Conservation (phyloP, 2,888 invertebrate genomes). For the Latrodectus hesperus region DNA sequence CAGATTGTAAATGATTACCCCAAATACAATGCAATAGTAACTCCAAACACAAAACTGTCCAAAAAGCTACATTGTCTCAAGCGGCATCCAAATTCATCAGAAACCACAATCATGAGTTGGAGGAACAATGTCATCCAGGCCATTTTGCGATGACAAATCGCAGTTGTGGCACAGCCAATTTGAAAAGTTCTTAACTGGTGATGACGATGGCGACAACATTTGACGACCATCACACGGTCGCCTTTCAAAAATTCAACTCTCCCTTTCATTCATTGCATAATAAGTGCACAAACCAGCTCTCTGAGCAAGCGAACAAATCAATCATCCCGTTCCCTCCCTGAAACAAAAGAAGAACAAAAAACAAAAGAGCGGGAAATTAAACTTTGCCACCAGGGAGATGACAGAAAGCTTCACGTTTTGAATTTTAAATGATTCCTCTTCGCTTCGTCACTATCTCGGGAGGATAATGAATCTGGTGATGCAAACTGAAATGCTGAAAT, state of each 20-base stretch:
- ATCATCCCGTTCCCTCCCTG: not conserved
- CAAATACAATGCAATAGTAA: not conserved
- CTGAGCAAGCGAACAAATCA: not conserved
- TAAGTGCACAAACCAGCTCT: not conserved
- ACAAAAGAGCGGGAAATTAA: not conserved
- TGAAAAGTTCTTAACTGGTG: not conserved
- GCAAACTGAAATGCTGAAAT: too few relatives aligned
- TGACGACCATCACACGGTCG: not conserved
- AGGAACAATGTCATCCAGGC: not conserved
- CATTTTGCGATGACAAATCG: not conserved
- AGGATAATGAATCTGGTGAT: too few relatives aligned
- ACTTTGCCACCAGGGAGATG: not conserved
- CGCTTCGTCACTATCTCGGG: not conserved
- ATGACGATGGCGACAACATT: not conserved
- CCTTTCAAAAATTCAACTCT: not conserved
- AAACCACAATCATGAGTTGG: not conserved
- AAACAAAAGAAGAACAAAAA: too few relatives aligned
- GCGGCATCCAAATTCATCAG: not conserved
- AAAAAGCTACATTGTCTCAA: not conserved
- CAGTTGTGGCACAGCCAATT: not conserved
- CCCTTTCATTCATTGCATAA: not conserved
- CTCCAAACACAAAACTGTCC: not conserved
- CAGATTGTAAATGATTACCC: not conserved
- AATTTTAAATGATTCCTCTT: not conserved
- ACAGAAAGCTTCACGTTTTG: not conserved